These are phyloP conservation scores for Neocrepidodera transversa DNA, from an alignment of 2,888 invertebrate genomes.

Conservation along the genomic window DNA sequence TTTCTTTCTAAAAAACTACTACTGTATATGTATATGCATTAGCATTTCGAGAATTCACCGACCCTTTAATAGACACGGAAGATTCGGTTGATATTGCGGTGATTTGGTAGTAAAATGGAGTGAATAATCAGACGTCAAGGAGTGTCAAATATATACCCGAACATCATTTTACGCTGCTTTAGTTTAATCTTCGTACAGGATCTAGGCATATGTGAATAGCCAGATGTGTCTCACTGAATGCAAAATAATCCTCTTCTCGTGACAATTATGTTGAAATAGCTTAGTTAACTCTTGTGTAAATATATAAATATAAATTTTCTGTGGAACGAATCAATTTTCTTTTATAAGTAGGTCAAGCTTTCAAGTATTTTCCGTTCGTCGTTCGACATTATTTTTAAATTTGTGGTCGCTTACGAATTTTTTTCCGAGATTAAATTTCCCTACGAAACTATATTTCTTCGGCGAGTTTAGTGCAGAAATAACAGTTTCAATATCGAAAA, in stretches of 20 bases:
- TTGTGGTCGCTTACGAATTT: slow-evolving; percentile 1
- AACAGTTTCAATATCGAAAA: slow-evolving; percentile 31
- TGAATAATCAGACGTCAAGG: slow-evolving; percentile 34
- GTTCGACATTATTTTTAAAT: neutral
- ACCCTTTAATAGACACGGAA: no score
- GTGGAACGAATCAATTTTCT: no score
- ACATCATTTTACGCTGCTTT: slow-evolving; percentile 30
- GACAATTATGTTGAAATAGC: no score
- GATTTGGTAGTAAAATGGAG: slow-evolving; percentile 37
- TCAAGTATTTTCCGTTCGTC: no score
- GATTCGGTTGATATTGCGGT: slow-evolving; percentile 25
- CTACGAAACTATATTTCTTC: slow-evolving; percentile 18
- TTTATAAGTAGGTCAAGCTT: no score
- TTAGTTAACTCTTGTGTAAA: no score
- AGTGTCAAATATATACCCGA: slow-evolving; percentile 20
- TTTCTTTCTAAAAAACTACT: no score
- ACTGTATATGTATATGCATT: slow-evolving; percentile 18
- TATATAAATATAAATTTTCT: no score
- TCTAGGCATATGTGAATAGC: slow-evolving; percentile 1
- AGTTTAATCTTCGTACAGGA: slow-evolving; percentile 8
- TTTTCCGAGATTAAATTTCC: slow-evolving; percentile 16
- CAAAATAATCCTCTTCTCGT: no score
- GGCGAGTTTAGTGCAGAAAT: slow-evolving; percentile 10
- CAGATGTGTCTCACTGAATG: neutral
- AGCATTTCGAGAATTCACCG: neutral